Evolutionary conservation across 2,888 invertebrate genomes (phyloP), one percentile per base, ranked within the genome.

Genomic region (Caenorhabditis sulstoni): DNA sequence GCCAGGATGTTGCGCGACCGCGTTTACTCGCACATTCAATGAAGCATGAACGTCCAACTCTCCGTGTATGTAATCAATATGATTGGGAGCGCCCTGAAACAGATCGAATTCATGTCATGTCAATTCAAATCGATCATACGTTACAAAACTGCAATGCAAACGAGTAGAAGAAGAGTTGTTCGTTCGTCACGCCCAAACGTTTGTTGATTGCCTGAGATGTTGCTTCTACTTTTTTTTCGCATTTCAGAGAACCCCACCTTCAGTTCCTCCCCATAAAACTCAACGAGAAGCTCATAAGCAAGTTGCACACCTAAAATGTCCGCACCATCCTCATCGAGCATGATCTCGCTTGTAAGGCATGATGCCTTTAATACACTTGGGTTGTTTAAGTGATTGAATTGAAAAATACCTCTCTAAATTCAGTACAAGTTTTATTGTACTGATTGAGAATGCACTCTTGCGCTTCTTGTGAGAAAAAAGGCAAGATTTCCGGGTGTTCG

Each of bases 261-360:
- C 3, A 66, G 4, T 9, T 29, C 3, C 0, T 58, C 47, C 16
- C 18, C 50, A n/a, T 50, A 41, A 18, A 23, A 29, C 1, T 41
- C 29, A 29, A 49, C 53, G 3, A 58, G 18, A 50, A 67, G 39
- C 14, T 37, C 5, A 14, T 73, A 64, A 5, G 73, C 73, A 0
- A 73, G 37, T 45, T 64, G 64, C 1, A 35, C 5, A 9, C 73
- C 73, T 11, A 73, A 20, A 3, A 73, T 58, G 20, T 73, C 73
- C 1, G 62, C 4, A 0, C 73, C 73, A 14, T 64, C 64, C 12
- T 73, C 73, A 45, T 73, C 73, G 16, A 73, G 29, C 44, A 57
- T 55, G 20, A 41, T 3, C 1, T 64, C 16, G n/a, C 0, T 8
- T 12, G 14, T n/a, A 12, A 16, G 22, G 29, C 67, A 67, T 0